Evolutionary conservation across 2,113 vertebrate genomes (phyloP), one percentile per base, ranked within the genome.

Genomic region (Chaetodon auriga): DNA sequence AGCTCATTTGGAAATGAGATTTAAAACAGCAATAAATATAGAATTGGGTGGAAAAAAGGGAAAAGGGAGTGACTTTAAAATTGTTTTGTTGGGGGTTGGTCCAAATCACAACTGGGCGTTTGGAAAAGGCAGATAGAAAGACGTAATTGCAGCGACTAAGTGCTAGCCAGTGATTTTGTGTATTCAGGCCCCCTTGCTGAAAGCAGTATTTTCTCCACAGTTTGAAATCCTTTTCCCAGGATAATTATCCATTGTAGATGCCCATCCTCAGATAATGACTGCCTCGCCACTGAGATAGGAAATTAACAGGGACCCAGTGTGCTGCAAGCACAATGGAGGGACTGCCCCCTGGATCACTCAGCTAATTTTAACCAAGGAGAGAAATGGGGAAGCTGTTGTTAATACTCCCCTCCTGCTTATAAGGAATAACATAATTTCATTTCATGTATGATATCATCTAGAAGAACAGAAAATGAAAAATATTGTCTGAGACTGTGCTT

Each of bases 221-320:
- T 93, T 92, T 91, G 88, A 94, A 93, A 90, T 90, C 92, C 85
- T 89, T 91, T 89, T 92, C 91, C 92, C 89, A 80, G 90, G 90
- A 93, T 94, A 93, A 95, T 94, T 94, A 94, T 94, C 88, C 81
- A 92, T 90, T 93, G 91, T 94, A 94, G 92, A 94, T 94, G 92
- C 92, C 91, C 90, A 89, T 93, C 90, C 91, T 91, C 89, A 93
- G 94, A 95, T 93, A 94, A 95, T 94, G 93, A 95, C 90, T 92
- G 90, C 91, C 89, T 94, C 79, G 23, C 93, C 84, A 93, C 93
- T 89, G 90, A 94, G 94, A 89, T 88, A 80, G 92, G 93, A 94
- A 94, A 95, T 94, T 92, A 93, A 92, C 90, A 91, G 73, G 89
- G 90, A 89, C 87, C 90, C 83, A 82, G 88, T 86, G 85, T 90